phyloP scores from a whole-genome alignment of 2,113 vertebrate genomes.

The Phrynosoma blainvillii region DNA sequence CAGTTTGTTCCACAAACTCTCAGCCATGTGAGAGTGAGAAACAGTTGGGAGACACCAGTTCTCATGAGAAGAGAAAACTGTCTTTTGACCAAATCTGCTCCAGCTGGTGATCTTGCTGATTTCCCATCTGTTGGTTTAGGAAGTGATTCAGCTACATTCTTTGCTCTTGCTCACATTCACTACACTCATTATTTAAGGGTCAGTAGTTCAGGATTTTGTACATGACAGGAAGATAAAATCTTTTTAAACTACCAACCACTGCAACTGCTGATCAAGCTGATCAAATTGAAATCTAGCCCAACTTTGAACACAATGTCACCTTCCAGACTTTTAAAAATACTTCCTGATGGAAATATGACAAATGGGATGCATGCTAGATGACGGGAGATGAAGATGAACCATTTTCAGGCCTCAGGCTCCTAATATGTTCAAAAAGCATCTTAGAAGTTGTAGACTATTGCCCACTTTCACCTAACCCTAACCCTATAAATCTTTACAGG shows the following conservation, averaged over 20 bases:
- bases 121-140: constrained; percentile 36
- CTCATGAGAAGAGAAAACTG: background rate
- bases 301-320: constrained; percentile 31
- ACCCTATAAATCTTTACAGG: background rate
- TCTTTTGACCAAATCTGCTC: background rate
- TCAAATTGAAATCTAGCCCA: constrained; percentile 30
- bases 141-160: constrained; percentile 19
- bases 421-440: background rate
- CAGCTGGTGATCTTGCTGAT: constrained; percentile 22
- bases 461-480: background rate
- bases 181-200: constrained; percentile 26
- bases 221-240: constrained; percentile 35
- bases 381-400: background rate
- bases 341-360: constrained; percentile 4
- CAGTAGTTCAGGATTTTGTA: constrained; percentile 24
- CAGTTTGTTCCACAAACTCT: background rate
- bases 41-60: background rate
- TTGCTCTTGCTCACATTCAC: constrained; percentile 11
- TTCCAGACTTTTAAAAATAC: constrained; percentile 21
- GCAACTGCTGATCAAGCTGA: constrained; percentile 19
- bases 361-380: background rate
- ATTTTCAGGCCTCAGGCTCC: background rate
- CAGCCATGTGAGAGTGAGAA: background rate
- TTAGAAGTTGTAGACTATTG: background rate
- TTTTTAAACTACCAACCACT: constrained; percentile 28